Conservation (phyloP, 1,140 invertebrate species). For the Cepaea nemoralis region DNA sequence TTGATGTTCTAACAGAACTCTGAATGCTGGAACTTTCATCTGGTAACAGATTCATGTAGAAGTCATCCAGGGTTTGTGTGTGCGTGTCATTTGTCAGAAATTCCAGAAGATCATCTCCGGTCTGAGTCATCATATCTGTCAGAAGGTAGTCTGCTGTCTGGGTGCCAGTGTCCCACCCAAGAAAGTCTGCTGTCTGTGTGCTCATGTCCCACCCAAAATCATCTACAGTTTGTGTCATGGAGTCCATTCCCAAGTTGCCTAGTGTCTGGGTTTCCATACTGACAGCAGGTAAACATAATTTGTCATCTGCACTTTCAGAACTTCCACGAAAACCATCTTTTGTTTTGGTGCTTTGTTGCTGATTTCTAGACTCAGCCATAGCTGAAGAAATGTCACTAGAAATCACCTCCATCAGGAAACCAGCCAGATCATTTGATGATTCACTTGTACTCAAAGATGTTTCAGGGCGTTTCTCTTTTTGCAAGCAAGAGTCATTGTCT, state of each 20-base stretch:
- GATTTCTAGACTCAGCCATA: neutral
- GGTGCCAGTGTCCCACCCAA: constrained; percentile 28
- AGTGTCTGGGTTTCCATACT: constrained; percentile 27
- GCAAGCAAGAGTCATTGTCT: neutral
- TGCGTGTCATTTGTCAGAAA: constrained; percentile 24
- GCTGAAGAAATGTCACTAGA: neutral
- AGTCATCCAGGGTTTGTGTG: constrained; percentile 29
- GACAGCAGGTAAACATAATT: neutral
- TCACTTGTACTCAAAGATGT: neutral
- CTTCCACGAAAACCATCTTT: neutral
- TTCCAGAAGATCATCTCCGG: constrained; percentile 32
- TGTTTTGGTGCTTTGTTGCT: neutral
- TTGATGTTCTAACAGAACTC: neutral
- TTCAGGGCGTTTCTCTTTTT: neutral
- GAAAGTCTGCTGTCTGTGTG: constrained; percentile 27
- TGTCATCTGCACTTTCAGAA: neutral
- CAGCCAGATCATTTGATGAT: constrained; percentile 3
- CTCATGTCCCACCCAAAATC: constrained; percentile 5
- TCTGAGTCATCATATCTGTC: constrained; percentile 33
- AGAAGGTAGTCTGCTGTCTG: constrained; percentile 25
- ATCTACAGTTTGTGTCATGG: constrained; percentile 21
- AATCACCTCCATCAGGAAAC: constrained; percentile 19
- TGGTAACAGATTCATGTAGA: neutral
- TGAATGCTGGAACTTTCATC: neutral
- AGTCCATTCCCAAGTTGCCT: constrained; percentile 10